Conservation (phyloP, 2,113 vertebrate genomes). For the Psephotus haematonotus region DNA sequence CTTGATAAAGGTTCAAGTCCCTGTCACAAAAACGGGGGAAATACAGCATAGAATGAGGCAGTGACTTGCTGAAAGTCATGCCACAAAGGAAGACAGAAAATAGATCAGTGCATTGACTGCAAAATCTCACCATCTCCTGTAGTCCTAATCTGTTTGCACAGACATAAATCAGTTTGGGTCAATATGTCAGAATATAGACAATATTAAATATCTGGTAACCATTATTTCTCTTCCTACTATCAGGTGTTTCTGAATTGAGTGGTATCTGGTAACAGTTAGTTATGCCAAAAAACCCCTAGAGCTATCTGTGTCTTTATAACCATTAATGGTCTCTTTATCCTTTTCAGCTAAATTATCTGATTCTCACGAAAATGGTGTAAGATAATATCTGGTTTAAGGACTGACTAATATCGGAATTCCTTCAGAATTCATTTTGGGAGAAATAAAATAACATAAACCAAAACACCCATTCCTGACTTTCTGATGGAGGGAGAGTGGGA, state of each 20-base stretch:
- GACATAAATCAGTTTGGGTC: not conserved
- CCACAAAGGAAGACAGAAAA: not conserved
- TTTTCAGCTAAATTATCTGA: not conserved
- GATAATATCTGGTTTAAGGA: not conserved
- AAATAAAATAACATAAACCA: not conserved
- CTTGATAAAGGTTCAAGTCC: not conserved
- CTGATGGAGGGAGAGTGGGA: not conserved
- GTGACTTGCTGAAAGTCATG: not conserved
- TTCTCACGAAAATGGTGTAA: not conserved
- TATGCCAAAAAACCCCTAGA: not conserved
- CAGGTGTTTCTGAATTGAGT: not conserved
- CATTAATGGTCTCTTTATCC: not conserved
- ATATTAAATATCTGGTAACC: not conserved
- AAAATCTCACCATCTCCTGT: not conserved
- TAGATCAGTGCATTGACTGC: not conserved
- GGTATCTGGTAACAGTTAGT: not conserved
- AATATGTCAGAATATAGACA: not conserved
- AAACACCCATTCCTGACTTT: not conserved
- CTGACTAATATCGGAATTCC: not conserved
- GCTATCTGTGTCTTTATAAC: not conserved
- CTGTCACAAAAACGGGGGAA: not conserved
- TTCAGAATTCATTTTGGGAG: not conserved
- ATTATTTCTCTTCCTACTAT: not conserved
- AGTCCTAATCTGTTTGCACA: not conserved
- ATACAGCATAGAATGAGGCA: not conserved